phyloP scores from a whole-genome alignment of 2,113 vertebrate species.

The Terrapene triunguis region DNA sequence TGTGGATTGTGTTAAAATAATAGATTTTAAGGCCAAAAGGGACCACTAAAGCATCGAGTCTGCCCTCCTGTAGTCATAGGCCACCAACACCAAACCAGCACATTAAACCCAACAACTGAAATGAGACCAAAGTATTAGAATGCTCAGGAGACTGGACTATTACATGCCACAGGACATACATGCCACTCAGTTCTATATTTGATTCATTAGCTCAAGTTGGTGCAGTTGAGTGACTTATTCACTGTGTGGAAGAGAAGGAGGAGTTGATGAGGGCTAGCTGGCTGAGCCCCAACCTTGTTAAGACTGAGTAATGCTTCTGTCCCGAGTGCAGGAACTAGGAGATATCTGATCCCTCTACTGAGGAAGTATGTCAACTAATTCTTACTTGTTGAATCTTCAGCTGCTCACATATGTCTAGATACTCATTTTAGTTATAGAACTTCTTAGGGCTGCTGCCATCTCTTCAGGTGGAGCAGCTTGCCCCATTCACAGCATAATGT shows the following conservation, averaged over 20 bases:
- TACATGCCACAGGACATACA: neutral
- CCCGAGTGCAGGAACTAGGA: neutral
- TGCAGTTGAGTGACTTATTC: constrained; percentile 51
- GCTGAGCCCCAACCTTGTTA: neutral
- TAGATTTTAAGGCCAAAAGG: too few species aligned
- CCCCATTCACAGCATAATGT: neutral
- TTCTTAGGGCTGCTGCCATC: neutral
- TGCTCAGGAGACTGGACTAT: neutral
- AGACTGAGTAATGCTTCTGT: neutral
- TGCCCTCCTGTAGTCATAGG: too few species aligned
- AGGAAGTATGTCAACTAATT: neutral
- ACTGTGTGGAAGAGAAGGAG: constrained; percentile 21
- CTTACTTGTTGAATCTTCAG: neutral
- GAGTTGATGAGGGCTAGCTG: neutral
- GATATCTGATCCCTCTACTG: neutral
- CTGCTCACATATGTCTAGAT: too few species aligned
- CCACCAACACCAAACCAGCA: too few species aligned
- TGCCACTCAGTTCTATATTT: neutral
- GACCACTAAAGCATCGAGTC: too few species aligned
- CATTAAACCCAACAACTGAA: too few species aligned
- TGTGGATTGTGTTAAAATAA: neutral
- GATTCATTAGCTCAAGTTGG: neutral
- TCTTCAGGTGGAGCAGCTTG: neutral
- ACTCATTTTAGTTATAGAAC: neutral
- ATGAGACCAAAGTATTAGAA: too few species aligned